Evolutionary conservation across 2,113 vertebrate species (phyloP).

Genomic region (Cynoglossus semilaevis): DNA sequence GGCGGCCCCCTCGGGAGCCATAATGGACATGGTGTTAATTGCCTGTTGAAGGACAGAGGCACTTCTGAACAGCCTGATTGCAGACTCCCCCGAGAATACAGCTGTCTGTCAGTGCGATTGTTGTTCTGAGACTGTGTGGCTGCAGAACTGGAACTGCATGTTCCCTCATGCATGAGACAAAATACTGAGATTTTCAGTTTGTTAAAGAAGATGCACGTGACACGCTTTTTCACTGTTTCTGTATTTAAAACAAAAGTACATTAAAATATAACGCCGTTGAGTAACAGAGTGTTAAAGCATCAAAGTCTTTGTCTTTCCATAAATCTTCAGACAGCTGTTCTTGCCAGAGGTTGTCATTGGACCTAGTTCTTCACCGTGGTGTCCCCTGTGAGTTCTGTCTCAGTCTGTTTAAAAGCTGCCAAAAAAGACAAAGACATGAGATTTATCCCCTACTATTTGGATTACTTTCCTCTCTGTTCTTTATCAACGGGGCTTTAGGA

Average conservation of each 20-base stretch:
- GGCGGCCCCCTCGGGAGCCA: conserved; percentile 74
- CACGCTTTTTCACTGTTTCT: too few species aligned
- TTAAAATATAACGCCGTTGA: background rate
- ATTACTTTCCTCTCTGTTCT: conserved; percentile 53
- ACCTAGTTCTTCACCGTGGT: conserved; percentile 55
- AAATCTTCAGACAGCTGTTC: conserved; percentile 21
- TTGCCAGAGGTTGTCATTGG: conserved; percentile 26
- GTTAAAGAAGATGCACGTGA: too few species aligned
- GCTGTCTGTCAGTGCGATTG: conserved; percentile 78
- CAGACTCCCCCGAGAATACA: conserved; percentile 78
- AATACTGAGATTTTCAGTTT: too few species aligned
- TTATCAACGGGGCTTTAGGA: conserved; percentile 40
- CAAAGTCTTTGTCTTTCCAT: conserved; percentile 6
- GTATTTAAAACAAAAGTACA: too few species aligned
- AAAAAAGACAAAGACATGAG: conserved; percentile 19
- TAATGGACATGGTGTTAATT: conserved; percentile 85
- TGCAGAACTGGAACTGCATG: conserved; percentile 46
- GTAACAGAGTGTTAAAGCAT: background rate
- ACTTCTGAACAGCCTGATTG: conserved; percentile 80
- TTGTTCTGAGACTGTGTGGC: conserved; percentile 48
- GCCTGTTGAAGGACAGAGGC: conserved; percentile 88
- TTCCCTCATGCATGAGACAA: conserved; percentile 16
- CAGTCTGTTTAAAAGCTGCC: conserved; percentile 44
- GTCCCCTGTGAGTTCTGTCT: conserved; percentile 58
- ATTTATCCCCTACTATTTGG: conserved; percentile 69